Base-by-base conservation (phyloP, 2,888 invertebrate species). In the Diarsia mendica region DNA sequence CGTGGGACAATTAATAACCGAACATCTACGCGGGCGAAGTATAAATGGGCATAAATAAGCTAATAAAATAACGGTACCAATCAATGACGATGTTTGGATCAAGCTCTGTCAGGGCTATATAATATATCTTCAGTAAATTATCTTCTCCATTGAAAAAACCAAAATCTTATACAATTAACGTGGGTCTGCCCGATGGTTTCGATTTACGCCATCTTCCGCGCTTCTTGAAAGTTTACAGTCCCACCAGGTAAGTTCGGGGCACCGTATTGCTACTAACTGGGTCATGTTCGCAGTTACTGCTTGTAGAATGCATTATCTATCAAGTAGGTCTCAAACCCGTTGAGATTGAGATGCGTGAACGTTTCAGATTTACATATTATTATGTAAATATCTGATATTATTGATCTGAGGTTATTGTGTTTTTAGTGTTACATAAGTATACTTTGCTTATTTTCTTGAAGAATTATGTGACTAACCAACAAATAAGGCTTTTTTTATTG, bases 341-440 rank as follows among this genome's bases (percentile, higher is more conserved):
- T 79, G 64, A 77, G 75, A 82, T 66, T 79, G 64, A 77, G 75
- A 82, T 81, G 82, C 84, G 83, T 85, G 82, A 82, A 79, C 79
- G 67, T 73, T 79, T 77, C 73, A 78, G 80, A 77, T 76, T 83
- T 79, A 78, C 77, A 86, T 78, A 83, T n/a, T n/a, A 79, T 74
- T 79, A 82, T 79, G 75, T 77, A 75, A 87, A 79, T 79, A 39
- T 72, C 48, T 72, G 72, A 63, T 74, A 61, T 46, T 68, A 77
- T 64, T 67, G 28, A 28, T 53, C 20, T 55, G 33, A 39, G 39
- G 39, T 63, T 63, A 55, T 44, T 63, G 28, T 69, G 48, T 63
- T 70, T 48, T 69, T 28, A 78, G 44, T 11, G n/a, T 70, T 49
- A 48, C 39, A 23, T 44, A 33, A 44, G 18, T 55, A 8, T 39